Conservation (phyloP, 2,888 invertebrate genomes). For the Pachydiplax longipennis region DNA sequence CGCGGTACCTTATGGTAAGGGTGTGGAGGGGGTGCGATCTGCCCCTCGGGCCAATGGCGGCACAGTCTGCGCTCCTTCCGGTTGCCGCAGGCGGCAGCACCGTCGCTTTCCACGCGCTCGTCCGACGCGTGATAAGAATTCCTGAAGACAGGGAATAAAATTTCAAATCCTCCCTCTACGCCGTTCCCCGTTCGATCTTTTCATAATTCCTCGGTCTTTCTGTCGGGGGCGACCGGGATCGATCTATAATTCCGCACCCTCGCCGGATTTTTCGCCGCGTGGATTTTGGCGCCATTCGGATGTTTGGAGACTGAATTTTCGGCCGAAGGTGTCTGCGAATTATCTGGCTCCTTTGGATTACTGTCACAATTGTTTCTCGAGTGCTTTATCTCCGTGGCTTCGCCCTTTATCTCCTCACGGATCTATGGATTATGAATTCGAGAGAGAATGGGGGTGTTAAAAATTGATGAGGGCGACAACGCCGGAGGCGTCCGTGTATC, state of each 20-base stretch:
- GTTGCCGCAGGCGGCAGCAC: slow-evolving; percentile 15
- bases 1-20: slow-evolving; percentile 17
- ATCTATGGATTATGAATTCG: no score
- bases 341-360: no score
- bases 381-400: no score
- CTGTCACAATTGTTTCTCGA: no score
- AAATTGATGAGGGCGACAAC: no score
- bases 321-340: no score
- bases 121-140: slow-evolving; percentile 19
- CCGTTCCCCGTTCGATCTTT: not conserved
- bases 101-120: slow-evolving; percentile 13
- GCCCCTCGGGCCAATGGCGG: slow-evolving; percentile 1
- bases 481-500: no score
- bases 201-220: not conserved
- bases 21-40: not conserved
- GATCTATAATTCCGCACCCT: not conserved
- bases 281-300: no score
- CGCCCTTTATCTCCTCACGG: no score
- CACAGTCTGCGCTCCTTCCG: not conserved
- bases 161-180: slow-evolving; percentile 3
- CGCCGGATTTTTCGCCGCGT: not conserved
- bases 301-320: no score
- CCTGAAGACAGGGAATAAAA: slow-evolving; percentile 25
- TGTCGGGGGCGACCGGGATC: not conserved
- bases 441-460: no score